Percentiles rank a stretch among this genome's conserved stretches.
Conservation (phyloP, 2,113 vertebrate species). For the Tetraodon nigroviridis region DNA sequence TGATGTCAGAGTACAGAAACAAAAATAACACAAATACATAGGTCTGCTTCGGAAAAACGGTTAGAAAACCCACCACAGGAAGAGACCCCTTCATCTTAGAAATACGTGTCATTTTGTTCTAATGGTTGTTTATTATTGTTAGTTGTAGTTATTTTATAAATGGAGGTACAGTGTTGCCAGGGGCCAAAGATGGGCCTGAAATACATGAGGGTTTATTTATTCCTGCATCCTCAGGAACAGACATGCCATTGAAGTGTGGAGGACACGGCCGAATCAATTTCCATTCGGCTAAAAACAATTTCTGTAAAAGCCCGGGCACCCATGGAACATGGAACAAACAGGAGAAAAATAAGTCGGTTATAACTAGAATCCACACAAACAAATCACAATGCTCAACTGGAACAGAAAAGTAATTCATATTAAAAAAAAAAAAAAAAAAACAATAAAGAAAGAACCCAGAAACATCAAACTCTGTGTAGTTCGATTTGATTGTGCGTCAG, state of each 20-base stretch:
- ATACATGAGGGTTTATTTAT: constrained; percentile 21
- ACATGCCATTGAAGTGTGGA: constrained; percentile 19
- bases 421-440: neutral
- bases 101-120: too few species aligned
- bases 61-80: too few species aligned
- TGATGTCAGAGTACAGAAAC: too few species aligned
- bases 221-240: constrained; percentile 3
- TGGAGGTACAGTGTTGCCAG: too few species aligned
- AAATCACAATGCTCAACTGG: neutral
- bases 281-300: constrained; percentile 16
- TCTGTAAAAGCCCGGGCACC: constrained; percentile 15
- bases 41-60: too few species aligned
- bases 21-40: too few species aligned
- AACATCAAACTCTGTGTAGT: neutral
- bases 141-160: too few species aligned
- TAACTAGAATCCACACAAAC: neutral
- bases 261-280: constrained; percentile 23
- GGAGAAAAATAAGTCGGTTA: constrained; percentile 9
- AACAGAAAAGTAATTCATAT: neutral
- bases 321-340: constrained; percentile 11
- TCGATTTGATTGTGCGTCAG: too few species aligned
- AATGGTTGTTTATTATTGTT: too few species aligned
- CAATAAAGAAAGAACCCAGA: neutral
- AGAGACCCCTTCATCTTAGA: too few species aligned
- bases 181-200: neutral